These are phyloP conservation scores for Meles meles DNA, from an alignment of 2,113 vertebrate species.

Conservation along the genomic window DNA sequence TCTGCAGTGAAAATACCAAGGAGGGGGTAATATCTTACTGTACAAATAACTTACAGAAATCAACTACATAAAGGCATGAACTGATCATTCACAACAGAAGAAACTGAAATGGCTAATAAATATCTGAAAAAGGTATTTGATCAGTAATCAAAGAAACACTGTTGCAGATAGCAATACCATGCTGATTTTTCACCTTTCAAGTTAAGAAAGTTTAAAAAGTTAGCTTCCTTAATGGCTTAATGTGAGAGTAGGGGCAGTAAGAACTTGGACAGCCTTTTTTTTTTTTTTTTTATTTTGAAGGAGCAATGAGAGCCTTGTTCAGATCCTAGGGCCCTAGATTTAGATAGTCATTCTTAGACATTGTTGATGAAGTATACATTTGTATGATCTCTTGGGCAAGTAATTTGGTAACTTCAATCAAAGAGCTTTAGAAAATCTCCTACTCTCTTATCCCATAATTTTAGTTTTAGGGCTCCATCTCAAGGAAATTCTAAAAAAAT, in stretches of 20 bases:
- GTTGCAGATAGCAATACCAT: background rate
- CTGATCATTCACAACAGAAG: background rate
- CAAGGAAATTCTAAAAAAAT: conserved; percentile 3
- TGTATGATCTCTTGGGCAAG: background rate
- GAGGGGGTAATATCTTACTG: background rate
- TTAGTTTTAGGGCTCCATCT: background rate
- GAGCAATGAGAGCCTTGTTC: background rate
- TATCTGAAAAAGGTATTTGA: background rate
- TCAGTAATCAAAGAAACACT: background rate
- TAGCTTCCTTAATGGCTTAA: background rate
- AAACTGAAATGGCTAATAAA: conserved; percentile 16
- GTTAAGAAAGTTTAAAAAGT: background rate
- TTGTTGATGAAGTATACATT: background rate
- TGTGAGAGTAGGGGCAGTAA: background rate
- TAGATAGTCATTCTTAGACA: background rate
- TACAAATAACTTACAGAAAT: conserved; percentile 25
- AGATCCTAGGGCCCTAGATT: background rate
- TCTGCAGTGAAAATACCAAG: conserved; percentile 17
- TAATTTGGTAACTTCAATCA: background rate
- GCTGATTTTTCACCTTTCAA: background rate
- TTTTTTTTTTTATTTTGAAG: background rate
- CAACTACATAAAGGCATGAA: background rate
- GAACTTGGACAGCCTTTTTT: background rate
- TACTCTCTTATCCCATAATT: background rate
- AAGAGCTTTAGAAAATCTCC: background rate